Evolutionary conservation across 2,113 vertebrate species (phyloP).

Genomic region (Alosa alosa): DNA sequence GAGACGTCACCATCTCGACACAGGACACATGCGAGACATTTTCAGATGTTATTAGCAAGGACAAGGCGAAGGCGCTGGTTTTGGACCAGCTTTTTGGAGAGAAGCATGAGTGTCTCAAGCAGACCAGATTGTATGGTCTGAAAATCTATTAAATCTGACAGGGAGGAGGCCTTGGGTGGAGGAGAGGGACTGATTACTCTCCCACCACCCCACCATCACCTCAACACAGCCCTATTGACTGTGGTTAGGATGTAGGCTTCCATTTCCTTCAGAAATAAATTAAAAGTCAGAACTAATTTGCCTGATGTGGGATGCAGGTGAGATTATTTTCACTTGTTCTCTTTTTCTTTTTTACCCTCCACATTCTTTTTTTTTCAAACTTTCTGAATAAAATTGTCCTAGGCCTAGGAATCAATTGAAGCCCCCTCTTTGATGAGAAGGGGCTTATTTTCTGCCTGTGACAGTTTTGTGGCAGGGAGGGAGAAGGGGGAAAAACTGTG

Average conservation of each 20-base stretch:
- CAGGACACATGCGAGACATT: constrained; percentile 48
- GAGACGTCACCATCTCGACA: not conserved
- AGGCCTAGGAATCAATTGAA: constrained; percentile 91
- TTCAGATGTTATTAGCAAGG: constrained; percentile 84
- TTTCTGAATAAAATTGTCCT: constrained; percentile 78
- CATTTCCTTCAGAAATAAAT: constrained; percentile 99
- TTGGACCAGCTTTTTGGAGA: constrained; percentile 68
- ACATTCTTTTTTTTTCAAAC: constrained; percentile 54
- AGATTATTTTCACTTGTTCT: constrained; percentile 38
- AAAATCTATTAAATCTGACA: constrained; percentile 95
- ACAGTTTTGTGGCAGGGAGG: constrained; percentile 80
- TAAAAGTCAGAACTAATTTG: constrained; percentile 99
- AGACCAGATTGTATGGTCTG: constrained; percentile 87
- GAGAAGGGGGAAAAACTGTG: constrained; percentile 79
- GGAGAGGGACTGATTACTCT: constrained; percentile 90
- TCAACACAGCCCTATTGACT: constrained; percentile 88
- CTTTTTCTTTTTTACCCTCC: constrained; percentile 37
- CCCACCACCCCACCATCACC: constrained; percentile 77
- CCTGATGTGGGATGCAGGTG: constrained; percentile 87
- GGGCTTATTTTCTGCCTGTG: constrained; percentile 92
- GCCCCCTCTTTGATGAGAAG: constrained; percentile 77
- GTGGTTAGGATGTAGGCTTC: constrained; percentile 94
- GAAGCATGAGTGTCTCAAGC: constrained; percentile 80
- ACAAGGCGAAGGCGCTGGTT: constrained; percentile 73
- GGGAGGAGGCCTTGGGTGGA: constrained; percentile 79